Evolutionary conservation across 2,888 invertebrate species (phyloP).

Genomic region (Nomada lathburiana): DNA sequence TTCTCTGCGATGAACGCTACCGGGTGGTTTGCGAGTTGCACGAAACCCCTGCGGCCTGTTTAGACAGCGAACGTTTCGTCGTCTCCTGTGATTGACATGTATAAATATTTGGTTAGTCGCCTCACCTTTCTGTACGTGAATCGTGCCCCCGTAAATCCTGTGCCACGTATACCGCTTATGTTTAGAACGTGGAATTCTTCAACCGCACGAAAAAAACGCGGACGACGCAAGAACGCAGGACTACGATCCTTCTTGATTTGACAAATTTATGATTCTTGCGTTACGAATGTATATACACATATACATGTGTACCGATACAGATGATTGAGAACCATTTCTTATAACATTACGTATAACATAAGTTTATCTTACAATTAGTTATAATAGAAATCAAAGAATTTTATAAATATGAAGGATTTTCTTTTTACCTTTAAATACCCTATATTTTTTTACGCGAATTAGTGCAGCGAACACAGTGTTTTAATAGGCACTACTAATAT

Average conservation of each 20-base stretch:
- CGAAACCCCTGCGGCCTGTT: slow-evolving; percentile 68
- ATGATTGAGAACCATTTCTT: slow-evolving; percentile 21
- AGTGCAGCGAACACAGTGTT: no score
- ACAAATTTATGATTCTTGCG: slow-evolving; percentile 57
- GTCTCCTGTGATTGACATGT: slow-evolving; percentile 77
- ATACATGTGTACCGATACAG: neutral
- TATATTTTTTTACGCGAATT: no score
- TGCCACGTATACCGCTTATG: slow-evolving; percentile 43
- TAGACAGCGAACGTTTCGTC: slow-evolving; percentile 76
- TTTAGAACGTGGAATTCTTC: slow-evolving; percentile 8
- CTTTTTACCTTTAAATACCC: no score
- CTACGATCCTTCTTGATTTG: slow-evolving; percentile 36
- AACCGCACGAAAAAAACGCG: neutral
- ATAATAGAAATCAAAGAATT: no score
- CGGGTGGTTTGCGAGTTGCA: slow-evolving; percentile 62
- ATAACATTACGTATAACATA: neutral
- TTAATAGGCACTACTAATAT: neutral
- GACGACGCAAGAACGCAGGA: slow-evolving; percentile 46
- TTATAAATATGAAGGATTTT: no score
- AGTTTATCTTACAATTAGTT: no score
- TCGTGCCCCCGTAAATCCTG: slow-evolving; percentile 50
- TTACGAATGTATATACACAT: slow-evolving; percentile 34
- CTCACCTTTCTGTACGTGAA: slow-evolving; percentile 67
- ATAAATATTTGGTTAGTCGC: slow-evolving; percentile 79
- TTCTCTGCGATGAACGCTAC: slow-evolving; percentile 67